Base-by-base conservation (phyloP, 2,888 invertebrate genomes). In the Unio delphinus region DNA sequence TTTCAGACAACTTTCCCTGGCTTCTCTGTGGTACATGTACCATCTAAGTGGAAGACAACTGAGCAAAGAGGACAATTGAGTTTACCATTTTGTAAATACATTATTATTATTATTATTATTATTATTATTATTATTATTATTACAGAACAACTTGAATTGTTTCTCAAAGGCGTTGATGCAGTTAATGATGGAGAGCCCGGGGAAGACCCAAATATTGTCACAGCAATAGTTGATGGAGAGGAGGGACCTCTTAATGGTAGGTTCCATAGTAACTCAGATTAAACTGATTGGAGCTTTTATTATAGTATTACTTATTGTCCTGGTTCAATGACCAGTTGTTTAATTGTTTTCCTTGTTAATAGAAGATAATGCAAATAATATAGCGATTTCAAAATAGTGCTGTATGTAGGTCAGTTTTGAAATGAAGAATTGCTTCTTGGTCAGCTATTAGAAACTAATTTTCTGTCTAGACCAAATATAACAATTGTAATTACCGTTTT, bases 111-210 rank as follows among this genome's bases (percentile, higher is more conserved):
- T 30, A 30, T 30, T 30, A 30, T 30, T 17, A 56, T 30, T 64
- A 17, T 26, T 65, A 55, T 71, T 62, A 67, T 30, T 30, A 30
- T 45, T 15, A 45, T 15, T 45, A 45, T 59, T 61, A 17, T 74
- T 80, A 30, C 80, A 90, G 90, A 82, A 63, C 89, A 90, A 67
- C 78, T 90, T 74, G 90, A 90, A 75, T 68, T 89, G 68, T 90
- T 89, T 67, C 75, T 87, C 75, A 87, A 88, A 69, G 90, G 90
- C 58, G 81, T 83, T 68, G 83, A 85, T 72, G 80, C 81, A 56
- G 78, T 83, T 45, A 86, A 79, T 74, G 87, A 87, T 72, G 87
- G 86, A 54, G 80, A 82, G 28, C 77, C 79, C 28, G 80, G 76
- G 20, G 82, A 83, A 60, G 86, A 86, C 60, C 82, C 84, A 1